A percentile compares a stretch with the other conserved stretches of the same genome.
These are phyloP conservation scores for Drosophila neotestacea DNA, from an alignment of 2,888 invertebrate genomes.

Conservation along the genomic window DNA sequence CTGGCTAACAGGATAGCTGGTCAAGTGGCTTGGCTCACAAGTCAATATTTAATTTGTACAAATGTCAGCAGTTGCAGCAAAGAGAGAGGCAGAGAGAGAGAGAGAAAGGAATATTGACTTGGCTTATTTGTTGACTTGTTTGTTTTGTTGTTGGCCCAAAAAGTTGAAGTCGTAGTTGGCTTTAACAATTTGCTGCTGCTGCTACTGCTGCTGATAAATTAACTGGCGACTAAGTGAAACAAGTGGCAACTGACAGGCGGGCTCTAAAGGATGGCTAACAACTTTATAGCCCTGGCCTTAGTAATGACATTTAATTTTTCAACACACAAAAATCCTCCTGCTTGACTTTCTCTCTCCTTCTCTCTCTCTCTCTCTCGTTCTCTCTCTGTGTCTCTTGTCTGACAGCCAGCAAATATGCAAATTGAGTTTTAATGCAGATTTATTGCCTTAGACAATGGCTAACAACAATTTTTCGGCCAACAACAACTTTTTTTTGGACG, in stretches of 20 bases:
- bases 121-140: conserved; percentile 20
- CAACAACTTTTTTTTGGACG: neutral
- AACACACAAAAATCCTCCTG: conserved; percentile 44
- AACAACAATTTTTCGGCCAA: conserved; percentile 29
- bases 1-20: conserved; percentile 4
- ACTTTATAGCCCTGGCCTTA: conserved; percentile 60
- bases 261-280: conserved; percentile 45
- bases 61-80: conserved; percentile 35
- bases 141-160: conserved; percentile 9
- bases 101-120: neutral
- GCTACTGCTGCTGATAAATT: conserved; percentile 54
- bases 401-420: conserved; percentile 52
- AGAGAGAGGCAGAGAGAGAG: neutral
- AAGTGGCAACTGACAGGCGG: conserved; percentile 42
- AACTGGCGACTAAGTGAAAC: conserved; percentile 43
- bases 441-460: conserved; percentile 54
- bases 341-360: conserved; percentile 14
- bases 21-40: conserved; percentile 18
- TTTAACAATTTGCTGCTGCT: conserved; percentile 53
- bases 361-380: neutral
- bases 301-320: conserved; percentile 74
- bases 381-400: neutral
- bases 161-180: conserved; percentile 29
- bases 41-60: conserved; percentile 68
- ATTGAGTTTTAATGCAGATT: conserved; percentile 74